These are phyloP conservation scores for Junco hyemalis DNA, from an alignment of 2,113 vertebrate genomes.

Conservation along the genomic window DNA sequence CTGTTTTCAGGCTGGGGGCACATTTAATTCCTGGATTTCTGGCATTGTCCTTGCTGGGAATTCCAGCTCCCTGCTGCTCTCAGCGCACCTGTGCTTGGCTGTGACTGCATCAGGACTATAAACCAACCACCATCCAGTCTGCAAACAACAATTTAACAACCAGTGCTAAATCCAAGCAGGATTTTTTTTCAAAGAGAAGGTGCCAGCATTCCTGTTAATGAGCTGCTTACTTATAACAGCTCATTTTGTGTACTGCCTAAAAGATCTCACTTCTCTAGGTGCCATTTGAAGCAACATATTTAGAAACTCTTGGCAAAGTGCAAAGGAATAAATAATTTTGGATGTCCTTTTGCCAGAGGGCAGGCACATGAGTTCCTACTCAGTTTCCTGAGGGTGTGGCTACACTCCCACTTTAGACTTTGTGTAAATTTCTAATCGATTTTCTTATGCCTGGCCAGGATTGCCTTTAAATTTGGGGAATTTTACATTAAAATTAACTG, in stretches of 20 bases:
- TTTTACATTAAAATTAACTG: not conserved
- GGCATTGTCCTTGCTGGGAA: accelerated
- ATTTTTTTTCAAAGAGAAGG: not conserved
- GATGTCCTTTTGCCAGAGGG: not conserved
- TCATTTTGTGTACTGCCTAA: not conserved
- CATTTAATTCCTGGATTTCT: not conserved
- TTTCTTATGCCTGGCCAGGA: not conserved
- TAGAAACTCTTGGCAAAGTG: not conserved
- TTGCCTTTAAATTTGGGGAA: not conserved
- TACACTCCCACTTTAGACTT: not conserved
- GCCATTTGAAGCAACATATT: not conserved
- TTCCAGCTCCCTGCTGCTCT: not conserved
- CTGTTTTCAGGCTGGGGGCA: not conserved
- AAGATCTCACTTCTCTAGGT: not conserved
- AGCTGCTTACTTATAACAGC: not conserved
- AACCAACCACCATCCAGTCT: not conserved
- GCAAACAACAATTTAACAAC: not conserved
- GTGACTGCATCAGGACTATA: not conserved
- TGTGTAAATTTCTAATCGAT: not conserved
- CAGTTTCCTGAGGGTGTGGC: not conserved
- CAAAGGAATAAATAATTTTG: not conserved
- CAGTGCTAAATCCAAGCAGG: not conserved
- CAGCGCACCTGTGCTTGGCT: not conserved
- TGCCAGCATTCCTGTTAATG: not conserved
- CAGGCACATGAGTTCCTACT: not conserved